Evolutionary conservation across 2,113 vertebrate species (phyloP).

Genomic region (Amblyopsis rosae): DNA sequence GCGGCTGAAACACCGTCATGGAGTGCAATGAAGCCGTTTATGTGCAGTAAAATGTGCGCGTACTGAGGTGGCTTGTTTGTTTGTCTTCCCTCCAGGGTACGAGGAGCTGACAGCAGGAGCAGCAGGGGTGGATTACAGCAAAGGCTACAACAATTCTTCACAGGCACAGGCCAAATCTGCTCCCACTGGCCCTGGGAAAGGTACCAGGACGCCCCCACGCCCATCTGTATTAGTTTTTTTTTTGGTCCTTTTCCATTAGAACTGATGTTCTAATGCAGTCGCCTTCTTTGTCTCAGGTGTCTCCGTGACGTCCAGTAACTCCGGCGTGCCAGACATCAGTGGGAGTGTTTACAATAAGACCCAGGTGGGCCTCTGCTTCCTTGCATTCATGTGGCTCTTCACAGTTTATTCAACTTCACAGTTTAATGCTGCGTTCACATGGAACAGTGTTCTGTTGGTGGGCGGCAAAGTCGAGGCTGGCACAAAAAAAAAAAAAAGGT

Average conservation of each 20-base stretch:
- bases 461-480: too few relatives aligned
- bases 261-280: constrained; percentile 9
- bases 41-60: neutral
- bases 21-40: neutral
- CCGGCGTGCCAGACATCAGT: constrained; percentile 97
- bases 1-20: too few relatives aligned
- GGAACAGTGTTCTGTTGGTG: too few relatives aligned
- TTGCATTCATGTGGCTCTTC: neutral
- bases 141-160: constrained; percentile 89
- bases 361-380: constrained; percentile 80
- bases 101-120: constrained; percentile 92
- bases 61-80: neutral
- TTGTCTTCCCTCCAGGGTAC: constrained; percentile 78
- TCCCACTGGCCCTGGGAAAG: constrained; percentile 91
- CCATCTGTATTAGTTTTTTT: neutral
- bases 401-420: neutral
- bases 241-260: neutral
- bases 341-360: constrained; percentile 99
- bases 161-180: constrained; percentile 94
- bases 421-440: too few relatives aligned
- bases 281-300: constrained; percentile 80
- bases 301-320: constrained; percentile 98
- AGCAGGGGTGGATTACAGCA: constrained; percentile 89
- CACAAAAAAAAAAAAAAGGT: too few relatives aligned
- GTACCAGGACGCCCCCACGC: constrained; percentile 60